phyloP scores from a whole-genome alignment of 1,140 invertebrate species.

The Diabrotica undecimpunctata region DNA sequence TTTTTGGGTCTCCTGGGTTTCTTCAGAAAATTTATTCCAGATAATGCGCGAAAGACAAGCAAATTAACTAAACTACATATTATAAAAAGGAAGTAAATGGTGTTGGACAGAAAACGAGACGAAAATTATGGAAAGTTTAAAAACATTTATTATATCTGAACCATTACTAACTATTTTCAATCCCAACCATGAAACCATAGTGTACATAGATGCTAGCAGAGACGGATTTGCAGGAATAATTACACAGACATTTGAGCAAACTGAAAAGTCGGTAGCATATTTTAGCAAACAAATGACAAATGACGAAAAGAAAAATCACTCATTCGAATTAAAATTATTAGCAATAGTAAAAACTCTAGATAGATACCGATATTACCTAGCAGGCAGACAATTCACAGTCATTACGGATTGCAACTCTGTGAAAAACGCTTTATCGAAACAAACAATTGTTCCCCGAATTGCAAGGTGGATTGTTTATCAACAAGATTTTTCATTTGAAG shows the following conservation, averaged over 20 bases:
- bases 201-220: neutral
- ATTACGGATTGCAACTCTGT: too few species aligned
- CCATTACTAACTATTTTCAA: neutral
- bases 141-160: neutral
- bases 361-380: too few species aligned
- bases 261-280: neutral
- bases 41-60: neutral
- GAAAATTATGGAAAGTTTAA: neutral
- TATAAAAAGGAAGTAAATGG: neutral
- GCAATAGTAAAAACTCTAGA: too few species aligned
- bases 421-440: too few species aligned
- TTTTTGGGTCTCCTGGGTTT: neutral
- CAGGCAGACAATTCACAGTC: too few species aligned
- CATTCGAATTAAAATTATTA: too few species aligned
- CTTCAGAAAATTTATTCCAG: neutral
- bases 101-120: neutral
- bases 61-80: neutral
- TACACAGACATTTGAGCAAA: neutral
- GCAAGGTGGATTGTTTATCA: too few species aligned
- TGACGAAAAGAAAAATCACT: too few species aligned
- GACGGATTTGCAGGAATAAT: neutral
- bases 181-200: neutral
- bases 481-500: too few species aligned
- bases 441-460: too few species aligned
- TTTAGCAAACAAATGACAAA: neutral